Percentiles rank a stretch among this genome's conserved stretches.
phyloP scores from a whole-genome alignment of 2,888 invertebrate species.

The Petrolisthes cinctipes region DNA sequence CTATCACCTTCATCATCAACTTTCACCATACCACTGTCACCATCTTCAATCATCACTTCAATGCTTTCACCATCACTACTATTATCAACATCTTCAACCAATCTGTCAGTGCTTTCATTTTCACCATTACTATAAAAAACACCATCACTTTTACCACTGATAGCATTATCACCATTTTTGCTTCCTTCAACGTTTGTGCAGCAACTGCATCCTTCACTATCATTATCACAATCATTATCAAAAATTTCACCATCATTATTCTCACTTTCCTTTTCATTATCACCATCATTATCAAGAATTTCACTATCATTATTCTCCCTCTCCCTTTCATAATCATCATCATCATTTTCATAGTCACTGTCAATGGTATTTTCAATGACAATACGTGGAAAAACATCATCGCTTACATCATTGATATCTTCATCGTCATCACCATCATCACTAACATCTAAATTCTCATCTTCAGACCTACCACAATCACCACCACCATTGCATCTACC shows the following conservation, averaged over 20 bases:
- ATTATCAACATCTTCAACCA: not conserved
- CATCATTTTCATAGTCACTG: not conserved
- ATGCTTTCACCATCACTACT: not conserved
- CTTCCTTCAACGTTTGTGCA: not conserved
- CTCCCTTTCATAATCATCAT: not conserved
- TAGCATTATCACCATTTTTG: not conserved
- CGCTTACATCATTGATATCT: not conserved
- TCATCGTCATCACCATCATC: not conserved
- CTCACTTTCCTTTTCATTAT: not conserved
- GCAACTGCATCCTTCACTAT: not conserved
- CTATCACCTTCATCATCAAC: constrained; percentile 9
- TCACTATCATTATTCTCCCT: not conserved
- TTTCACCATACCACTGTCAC: not conserved
- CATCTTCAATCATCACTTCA: not conserved
- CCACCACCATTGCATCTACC: not conserved
- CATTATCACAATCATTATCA: constrained; percentile 1
- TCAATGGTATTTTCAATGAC: not conserved
- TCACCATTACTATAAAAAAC: not conserved
- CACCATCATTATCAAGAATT: not conserved
- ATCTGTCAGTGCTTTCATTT: not conserved
- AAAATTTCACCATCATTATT: not conserved
- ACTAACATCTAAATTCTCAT: constrained; percentile 6
- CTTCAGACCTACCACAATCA: not conserved
- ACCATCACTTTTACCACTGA: not conserved
- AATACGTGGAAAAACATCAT: not conserved